These are phyloP conservation scores for Euclidia mi DNA, from an alignment of 2,888 invertebrate species.

Conservation along the genomic window DNA sequence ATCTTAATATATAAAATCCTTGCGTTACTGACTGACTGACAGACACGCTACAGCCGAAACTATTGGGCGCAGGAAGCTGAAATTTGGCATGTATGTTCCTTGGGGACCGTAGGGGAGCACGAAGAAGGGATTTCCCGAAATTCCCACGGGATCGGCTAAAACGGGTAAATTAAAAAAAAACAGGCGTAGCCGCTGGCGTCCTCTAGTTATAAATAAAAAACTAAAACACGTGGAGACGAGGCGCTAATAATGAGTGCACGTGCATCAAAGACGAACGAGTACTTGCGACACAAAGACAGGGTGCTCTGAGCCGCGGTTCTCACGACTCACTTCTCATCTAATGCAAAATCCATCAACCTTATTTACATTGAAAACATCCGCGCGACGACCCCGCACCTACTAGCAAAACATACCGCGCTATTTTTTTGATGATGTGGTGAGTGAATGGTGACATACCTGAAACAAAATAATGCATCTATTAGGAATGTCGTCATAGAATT, in stretches of 20 bases:
- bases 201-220: constrained; percentile 9
- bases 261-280: constrained; percentile 28
- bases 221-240: no score
- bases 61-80: no score
- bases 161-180: no score
- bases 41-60: no score
- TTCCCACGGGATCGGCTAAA: no score
- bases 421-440: constrained; percentile 30
- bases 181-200: no score
- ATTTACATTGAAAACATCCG: constrained; percentile 58
- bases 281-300: constrained; percentile 49
- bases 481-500: neutral
- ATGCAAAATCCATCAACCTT: constrained; percentile 62
- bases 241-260: neutral
- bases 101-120: no score
- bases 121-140: no score
- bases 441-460: constrained; percentile 66
- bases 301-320: constrained; percentile 61
- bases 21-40: no score
- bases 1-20: no score
- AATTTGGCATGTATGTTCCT: no score
- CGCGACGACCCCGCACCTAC: constrained; percentile 32
- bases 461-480: constrained; percentile 59
- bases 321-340: constrained; percentile 78
- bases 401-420: constrained; percentile 28